phyloP scores from a whole-genome alignment of 2,113 vertebrate genomes.

The Carlito syrichta region DNA sequence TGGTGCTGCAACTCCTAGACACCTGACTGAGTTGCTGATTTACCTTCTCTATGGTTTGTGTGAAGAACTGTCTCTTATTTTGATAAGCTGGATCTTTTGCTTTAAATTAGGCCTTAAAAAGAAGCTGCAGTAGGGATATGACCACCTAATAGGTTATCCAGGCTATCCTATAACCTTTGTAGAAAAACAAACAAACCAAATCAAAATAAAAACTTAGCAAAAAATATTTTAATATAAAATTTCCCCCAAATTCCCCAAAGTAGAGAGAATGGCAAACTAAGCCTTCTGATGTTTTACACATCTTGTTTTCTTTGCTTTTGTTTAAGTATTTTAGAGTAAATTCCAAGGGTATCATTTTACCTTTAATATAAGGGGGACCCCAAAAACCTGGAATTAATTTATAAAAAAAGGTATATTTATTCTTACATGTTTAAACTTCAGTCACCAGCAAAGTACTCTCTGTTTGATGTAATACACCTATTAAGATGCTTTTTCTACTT shows the following conservation, averaged over 20 bases:
- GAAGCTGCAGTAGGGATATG: background rate
- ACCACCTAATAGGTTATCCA: background rate
- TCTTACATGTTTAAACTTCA: no score
- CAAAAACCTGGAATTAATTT: no score
- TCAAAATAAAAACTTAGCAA: background rate
- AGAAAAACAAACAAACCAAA: background rate
- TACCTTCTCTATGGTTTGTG: slow-evolving; percentile 9
- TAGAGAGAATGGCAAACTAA: background rate
- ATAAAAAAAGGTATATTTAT: no score
- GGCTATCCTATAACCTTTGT: background rate
- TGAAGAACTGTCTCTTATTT: background rate
- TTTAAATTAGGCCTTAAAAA: background rate
- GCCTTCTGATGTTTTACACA: background rate
- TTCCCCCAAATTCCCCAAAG: background rate
- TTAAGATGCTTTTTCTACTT: no score
- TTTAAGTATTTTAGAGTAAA: background rate
- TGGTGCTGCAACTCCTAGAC: background rate
- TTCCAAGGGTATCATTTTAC: background rate
- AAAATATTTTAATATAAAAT: background rate
- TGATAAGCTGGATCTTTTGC: background rate
- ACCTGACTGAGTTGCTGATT: background rate
- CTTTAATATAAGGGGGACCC: no score
- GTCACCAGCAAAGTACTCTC: no score
- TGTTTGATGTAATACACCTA: no score
- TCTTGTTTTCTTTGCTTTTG: slow-evolving; percentile 3